Evolutionary conservation across 2,113 vertebrate species (phyloP), one percentile per base, ranked within the genome.

Genomic region (Sciurus niger): DNA sequence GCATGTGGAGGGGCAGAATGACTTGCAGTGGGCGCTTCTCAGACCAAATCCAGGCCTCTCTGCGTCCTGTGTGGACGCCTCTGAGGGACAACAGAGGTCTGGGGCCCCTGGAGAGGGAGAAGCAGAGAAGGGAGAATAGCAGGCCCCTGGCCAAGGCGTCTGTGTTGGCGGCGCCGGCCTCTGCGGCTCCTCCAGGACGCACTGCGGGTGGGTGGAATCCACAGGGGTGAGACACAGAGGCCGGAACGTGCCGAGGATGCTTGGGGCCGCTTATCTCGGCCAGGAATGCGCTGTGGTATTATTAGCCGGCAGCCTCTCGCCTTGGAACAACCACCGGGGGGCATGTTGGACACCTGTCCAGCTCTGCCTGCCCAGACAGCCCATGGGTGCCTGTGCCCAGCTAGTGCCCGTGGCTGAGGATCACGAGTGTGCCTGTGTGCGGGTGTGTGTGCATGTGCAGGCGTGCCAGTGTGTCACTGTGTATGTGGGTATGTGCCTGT

Each of bases 231-330:
- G 96, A 96, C 95, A 60, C 68, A 0, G 16, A 86, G 89, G 87
- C 86, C 3, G 2, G 93, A 96, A 92, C 90, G 95, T 98, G 97
- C 98, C 76, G 82, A 53, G 97, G 96, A 97, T 97, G 97, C 92
- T 95, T 97, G 98, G 89, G 97, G 93, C 97, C 13, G 48, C 97
- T 98, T 98, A 97, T 97, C 98, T 97, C 40, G 3, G 91, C 87
- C 93, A 97, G 96, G 98, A 98, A 98, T 98, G 98, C 9, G 4
- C 90, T 17, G 53, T 14, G 63, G 94, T 97, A 95, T 98, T 97
- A 97, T 97, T 97, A 97, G 96, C 96, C 86, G 2, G 77, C 93
- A 68, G 95, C 83, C 80, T 96, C 96, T 96, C 0, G 68, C 94
- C 89, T 96, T 93, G 95, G 53, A 95, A 51, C 85, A 92, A 92